phyloP scores from a whole-genome alignment of 1,140 invertebrate species.

The Ceratina japonica region DNA sequence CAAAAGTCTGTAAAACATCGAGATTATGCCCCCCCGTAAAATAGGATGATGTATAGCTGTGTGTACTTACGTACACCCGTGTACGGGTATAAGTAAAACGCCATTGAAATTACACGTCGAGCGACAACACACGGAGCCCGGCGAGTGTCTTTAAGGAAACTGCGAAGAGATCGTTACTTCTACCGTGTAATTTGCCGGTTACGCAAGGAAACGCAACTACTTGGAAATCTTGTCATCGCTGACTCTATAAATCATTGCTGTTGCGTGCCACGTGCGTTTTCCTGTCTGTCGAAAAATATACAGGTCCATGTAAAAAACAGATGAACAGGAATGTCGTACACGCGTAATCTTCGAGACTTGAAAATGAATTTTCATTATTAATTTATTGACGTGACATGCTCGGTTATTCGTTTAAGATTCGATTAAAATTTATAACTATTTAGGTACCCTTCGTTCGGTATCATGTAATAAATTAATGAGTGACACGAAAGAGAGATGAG shows the following conservation, averaged over 20 bases:
- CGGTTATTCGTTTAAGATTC: background rate
- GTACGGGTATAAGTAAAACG: background rate
- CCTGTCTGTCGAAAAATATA: constrained; percentile 7
- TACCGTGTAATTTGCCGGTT: constrained; percentile 45
- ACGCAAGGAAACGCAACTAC: constrained; percentile 29
- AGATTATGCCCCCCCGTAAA: constrained; percentile 26
- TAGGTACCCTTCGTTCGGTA: too few species aligned
- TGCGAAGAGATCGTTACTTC: constrained; percentile 40
- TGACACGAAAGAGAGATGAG: too few species aligned
- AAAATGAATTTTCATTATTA: background rate
- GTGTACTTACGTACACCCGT: background rate
- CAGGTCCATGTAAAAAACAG: background rate
- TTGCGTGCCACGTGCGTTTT: constrained; percentile 30
- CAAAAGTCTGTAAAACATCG: background rate
- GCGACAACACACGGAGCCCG: constrained; percentile 4
- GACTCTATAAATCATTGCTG: constrained; percentile 32
- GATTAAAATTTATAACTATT: too few species aligned
- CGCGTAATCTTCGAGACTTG: background rate
- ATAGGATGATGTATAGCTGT: background rate
- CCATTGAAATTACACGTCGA: constrained; percentile 28
- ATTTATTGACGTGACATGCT: too few species aligned
- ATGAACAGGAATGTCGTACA: background rate
- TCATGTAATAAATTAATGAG: too few species aligned
- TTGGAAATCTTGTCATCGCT: constrained; percentile 38
- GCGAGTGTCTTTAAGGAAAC: constrained; percentile 34